Percentiles rank a stretch among this genome's conserved stretches.
These are phyloP conservation scores for Drosophila sechellia DNA, from an alignment of 1,140 invertebrate species.

Conservation along the genomic window DNA sequence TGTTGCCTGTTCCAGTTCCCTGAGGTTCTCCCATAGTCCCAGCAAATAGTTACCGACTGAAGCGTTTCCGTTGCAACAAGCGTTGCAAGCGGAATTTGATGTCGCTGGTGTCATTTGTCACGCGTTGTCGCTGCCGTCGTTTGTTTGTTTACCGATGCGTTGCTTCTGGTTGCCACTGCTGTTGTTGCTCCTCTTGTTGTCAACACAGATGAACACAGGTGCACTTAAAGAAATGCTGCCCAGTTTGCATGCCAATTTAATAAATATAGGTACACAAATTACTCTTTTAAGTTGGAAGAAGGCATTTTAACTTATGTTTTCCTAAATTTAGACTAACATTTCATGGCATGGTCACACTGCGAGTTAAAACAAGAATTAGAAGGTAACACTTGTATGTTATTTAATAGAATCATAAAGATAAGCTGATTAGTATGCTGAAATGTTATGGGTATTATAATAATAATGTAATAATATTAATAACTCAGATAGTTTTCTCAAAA, in stretches of 20 bases:
- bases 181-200: conserved; percentile 32
- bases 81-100: conserved; percentile 61
- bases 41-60: conserved; percentile 5
- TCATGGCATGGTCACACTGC: background rate
- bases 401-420: too few relatives aligned
- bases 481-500: too few relatives aligned
- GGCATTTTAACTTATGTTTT: too few relatives aligned
- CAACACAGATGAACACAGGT: conserved; percentile 24
- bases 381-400: too few relatives aligned
- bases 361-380: too few relatives aligned
- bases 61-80: conserved; percentile 61
- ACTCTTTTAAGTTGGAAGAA: too few relatives aligned
- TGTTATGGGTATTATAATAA: too few relatives aligned
- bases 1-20: conserved; percentile 30
- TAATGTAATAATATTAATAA: too few relatives aligned
- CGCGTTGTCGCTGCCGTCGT: conserved; percentile 57
- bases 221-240: conserved; percentile 4
- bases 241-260: background rate
- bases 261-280: background rate
- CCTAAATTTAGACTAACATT: background rate
- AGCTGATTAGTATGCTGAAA: too few relatives aligned
- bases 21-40: conserved; percentile 3
- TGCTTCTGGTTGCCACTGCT: conserved; percentile 30
- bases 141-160: conserved; percentile 58
- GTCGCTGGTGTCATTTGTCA: conserved; percentile 80